Base-by-base conservation (phyloP, 1,140 invertebrate genomes). In the Bombus cullumanus region DNA sequence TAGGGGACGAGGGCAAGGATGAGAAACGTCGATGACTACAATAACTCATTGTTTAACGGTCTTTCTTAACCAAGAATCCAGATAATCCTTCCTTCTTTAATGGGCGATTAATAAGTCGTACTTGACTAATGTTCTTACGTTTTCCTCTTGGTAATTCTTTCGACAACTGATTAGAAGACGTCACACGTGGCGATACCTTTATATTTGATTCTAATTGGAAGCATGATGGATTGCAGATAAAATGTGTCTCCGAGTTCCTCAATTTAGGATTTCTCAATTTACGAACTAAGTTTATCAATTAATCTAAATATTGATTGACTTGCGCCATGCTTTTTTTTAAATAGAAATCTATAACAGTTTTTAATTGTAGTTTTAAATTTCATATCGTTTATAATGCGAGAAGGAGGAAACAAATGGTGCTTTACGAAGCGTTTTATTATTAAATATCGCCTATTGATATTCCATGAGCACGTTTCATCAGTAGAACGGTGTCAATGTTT, bases 21-120 rank as follows among this genome's bases (percentile, higher is more conserved):
- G 43, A 13, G 37, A 13, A 10, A 34, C 18, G 57, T 62, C 83
- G 83, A 80, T 80, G 83, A 76, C 12, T 85, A 85, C 77, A 80
- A 85, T 85, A 53, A 85, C 57, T 77, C 68, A 80, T 85, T 85
- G 83, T 85, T 39, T 62, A 1, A 4, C 31, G 12, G 18, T 72
- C 10, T 62, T 72, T 62, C 39, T 84, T 84, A n/a, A 59, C 74
- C 18, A 18, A 22, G 8, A 6, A n/a, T 28, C 13, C 22, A 53
- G 31, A 59, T 37, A 62, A 71, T 59, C n/a, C 75, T 59, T 84
- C n/a, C 53, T 69, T 78, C 34, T 3, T 47, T 15, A 1, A 6
- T 8, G 37, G 22, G 6, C 47, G 78, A 69, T 80, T 80, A 80
- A 80, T 69, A 80, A 64, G 41, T 9, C 28, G 34, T 57, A 13